A percentile compares a stretch with the other conserved stretches of the same genome.
Evolutionary conservation across 64 coral and sea anemone genomes (phyloP).

Genomic region (Montipora foliosa): DNA sequence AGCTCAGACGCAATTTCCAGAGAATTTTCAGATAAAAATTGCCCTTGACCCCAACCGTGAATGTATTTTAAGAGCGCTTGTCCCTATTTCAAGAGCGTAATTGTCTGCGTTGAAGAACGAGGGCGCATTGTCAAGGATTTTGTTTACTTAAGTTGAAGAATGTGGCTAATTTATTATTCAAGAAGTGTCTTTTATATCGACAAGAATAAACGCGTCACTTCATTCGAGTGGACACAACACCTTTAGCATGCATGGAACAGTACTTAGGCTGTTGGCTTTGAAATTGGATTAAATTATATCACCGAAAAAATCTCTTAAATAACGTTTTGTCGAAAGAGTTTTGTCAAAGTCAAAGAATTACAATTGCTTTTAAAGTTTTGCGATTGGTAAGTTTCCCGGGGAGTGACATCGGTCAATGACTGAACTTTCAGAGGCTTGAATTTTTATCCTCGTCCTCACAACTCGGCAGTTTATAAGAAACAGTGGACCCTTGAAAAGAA

Average conservation of each 20-base stretch:
- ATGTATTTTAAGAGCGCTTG: background rate
- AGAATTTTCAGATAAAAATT: background rate
- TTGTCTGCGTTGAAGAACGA: background rate
- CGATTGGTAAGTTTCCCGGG: background rate
- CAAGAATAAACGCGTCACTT: slow-evolving; percentile 30
- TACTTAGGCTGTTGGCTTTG: background rate
- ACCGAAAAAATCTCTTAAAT: background rate
- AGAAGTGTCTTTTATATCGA: slow-evolving; percentile 48
- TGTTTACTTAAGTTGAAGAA: slow-evolving; percentile 58
- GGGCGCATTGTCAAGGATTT: slow-evolving; percentile 47
- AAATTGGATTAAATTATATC: slow-evolving; percentile 33
- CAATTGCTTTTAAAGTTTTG: background rate
- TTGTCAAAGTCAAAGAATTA: background rate
- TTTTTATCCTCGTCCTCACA: background rate
- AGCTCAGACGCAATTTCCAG: background rate
- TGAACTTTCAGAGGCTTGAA: no score
- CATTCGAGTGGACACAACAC: slow-evolving; percentile 9
- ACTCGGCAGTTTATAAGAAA: slow-evolving; percentile 1
- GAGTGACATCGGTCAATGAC: background rate
- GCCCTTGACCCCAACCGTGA: background rate
- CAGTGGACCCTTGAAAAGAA: background rate
- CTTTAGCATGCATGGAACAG: slow-evolving; percentile 1
- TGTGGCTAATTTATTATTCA: slow-evolving; percentile 52
- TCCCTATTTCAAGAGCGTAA: background rate
- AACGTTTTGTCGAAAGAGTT: no score